These are phyloP conservation scores for Pristionchus japonicus DNA, from an alignment of 2,888 invertebrate species.

Conservation along the genomic window DNA sequence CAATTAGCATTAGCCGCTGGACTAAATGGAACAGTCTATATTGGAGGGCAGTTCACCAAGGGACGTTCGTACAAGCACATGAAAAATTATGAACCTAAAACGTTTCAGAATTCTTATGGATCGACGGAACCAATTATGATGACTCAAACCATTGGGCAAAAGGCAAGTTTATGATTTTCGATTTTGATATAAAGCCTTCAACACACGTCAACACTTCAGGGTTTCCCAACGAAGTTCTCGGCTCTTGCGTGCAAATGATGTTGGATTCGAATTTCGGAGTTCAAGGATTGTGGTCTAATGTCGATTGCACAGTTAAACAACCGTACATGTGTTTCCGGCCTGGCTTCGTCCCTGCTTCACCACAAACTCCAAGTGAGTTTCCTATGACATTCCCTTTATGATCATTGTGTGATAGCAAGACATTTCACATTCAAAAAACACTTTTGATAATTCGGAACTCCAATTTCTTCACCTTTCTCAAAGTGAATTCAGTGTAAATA, in stretches of 20 bases:
- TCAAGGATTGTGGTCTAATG: not conserved
- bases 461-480: too few species aligned
- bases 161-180: not conserved
- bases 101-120: not conserved
- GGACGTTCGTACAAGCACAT: not conserved
- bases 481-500: too few species aligned
- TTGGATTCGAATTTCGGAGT: not conserved
- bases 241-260: not conserved
- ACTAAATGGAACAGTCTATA: not conserved
- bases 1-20: not conserved
- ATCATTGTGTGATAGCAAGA: too few species aligned
- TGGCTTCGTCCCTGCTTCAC: not conserved
- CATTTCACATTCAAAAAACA: too few species aligned
- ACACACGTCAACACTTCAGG: not conserved
- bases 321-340: not conserved
- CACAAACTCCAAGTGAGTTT: not conserved
- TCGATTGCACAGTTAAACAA: not conserved
- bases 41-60: not conserved
- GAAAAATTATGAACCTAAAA: not conserved
- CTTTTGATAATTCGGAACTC: too few species aligned
- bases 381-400: too few species aligned
- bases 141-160: not conserved
- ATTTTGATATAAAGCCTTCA: too few species aligned
- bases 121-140: not conserved
- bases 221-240: not conserved